Conservation (phyloP, 1,140 invertebrate genomes). For the Drosophila willistoni region DNA sequence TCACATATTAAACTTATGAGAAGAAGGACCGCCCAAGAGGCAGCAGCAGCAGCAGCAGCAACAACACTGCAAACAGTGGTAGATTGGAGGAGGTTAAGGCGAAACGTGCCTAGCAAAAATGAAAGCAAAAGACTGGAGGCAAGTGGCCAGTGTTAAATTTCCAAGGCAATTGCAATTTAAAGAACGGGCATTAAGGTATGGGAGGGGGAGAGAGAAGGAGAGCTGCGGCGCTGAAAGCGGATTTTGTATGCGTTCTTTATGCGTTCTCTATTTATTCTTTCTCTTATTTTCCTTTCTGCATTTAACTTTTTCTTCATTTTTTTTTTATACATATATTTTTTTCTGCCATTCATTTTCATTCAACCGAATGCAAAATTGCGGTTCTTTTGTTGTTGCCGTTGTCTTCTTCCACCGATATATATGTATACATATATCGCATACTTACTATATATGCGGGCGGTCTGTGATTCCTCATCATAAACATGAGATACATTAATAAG, state of each 20-base stretch:
- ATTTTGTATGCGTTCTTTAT: constrained; percentile 25
- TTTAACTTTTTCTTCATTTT: constrained; percentile 11
- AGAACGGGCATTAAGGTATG: neutral
- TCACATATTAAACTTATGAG: constrained; percentile 14
- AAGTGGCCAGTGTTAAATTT: constrained; percentile 65
- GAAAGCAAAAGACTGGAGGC: constrained; percentile 35
- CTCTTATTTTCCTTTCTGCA: constrained; percentile 9
- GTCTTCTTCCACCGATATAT: constrained; percentile 16
- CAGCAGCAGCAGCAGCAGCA: neutral
- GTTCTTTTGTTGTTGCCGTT: constrained; percentile 41
- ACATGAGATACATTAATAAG: constrained; percentile 9
- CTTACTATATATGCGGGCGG: constrained; percentile 47
- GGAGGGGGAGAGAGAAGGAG: too few species aligned
- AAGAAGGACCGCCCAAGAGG: constrained; percentile 3
- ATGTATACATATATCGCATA: constrained; percentile 5
- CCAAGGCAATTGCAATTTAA: constrained; percentile 66
- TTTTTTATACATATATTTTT: neutral
- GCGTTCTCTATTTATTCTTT: constrained; percentile 7
- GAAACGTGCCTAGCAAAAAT: constrained; percentile 58
- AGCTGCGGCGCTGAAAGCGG: neutral
- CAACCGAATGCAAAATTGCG: constrained; percentile 19
- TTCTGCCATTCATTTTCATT: constrained; percentile 14
- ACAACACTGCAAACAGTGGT: constrained; percentile 1
- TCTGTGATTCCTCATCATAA: constrained; percentile 61
- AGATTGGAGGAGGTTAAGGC: constrained; percentile 5